phyloP scores from a whole-genome alignment of 2,113 vertebrate genomes.

The Brachypodius melanocephalos region DNA sequence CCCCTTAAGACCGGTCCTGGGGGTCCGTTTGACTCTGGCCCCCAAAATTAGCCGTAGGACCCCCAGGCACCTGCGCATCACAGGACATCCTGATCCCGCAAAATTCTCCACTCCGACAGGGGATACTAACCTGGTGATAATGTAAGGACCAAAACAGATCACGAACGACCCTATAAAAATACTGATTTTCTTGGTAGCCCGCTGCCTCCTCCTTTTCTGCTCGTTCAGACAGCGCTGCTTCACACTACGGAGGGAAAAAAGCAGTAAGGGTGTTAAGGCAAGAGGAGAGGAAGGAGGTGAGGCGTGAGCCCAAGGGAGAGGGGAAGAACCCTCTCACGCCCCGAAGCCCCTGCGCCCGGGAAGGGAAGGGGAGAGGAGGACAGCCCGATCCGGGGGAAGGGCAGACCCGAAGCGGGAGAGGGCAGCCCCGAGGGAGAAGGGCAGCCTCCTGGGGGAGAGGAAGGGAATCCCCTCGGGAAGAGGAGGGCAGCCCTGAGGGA shows the following conservation, averaged over 20 bases:
- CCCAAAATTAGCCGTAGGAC: background rate
- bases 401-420: no score
- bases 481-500: background rate
- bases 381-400: background rate
- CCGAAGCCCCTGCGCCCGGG: background rate
- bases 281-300: background rate
- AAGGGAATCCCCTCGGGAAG: no score
- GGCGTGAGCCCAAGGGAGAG: background rate
- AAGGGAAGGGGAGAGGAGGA: no score
- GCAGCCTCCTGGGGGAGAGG: background rate
- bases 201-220: conserved; percentile 74
- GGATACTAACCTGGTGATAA: conserved; percentile 77
- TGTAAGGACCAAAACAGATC: conserved; percentile 80
- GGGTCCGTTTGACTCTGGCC: background rate
- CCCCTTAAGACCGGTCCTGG: background rate
- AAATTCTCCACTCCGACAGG: background rate
- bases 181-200: conserved; percentile 80
- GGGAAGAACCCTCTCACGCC: fast-evolving
- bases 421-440: no score
- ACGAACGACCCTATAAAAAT: conserved; percentile 83
- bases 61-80: fast-evolving
- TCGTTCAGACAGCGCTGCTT: conserved; percentile 79
- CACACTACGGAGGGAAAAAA: conserved; percentile 69
- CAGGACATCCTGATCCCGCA: fast-evolving
- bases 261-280: background rate